Evolutionary conservation across 2,888 invertebrate species (phyloP).

Genomic region (Tromatobia lineatoria): DNA sequence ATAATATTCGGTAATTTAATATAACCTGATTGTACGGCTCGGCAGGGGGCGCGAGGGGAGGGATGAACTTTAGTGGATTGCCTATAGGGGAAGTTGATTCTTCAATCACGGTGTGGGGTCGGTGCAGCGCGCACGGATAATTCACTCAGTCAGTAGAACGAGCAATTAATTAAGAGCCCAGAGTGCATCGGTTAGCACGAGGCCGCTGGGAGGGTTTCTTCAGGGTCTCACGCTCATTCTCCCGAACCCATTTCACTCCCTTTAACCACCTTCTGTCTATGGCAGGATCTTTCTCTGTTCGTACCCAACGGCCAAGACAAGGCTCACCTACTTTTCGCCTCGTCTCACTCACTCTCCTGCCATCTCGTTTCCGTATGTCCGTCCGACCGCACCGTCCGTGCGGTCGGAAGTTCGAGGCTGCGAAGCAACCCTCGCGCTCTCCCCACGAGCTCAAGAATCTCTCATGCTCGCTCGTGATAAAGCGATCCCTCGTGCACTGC

Average conservation of each 20-base stretch:
- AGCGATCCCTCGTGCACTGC: slow-evolving; percentile 43
- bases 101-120: slow-evolving; percentile 33
- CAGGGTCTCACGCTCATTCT: slow-evolving; percentile 16
- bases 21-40: no score
- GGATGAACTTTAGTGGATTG: slow-evolving; percentile 36
- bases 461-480: slow-evolving; percentile 35
- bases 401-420: slow-evolving; percentile 42
- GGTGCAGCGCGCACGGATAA: slow-evolving; percentile 61
- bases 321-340: slow-evolving; percentile 10
- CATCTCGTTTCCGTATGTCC: slow-evolving; percentile 48
- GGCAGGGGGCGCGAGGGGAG: neutral
- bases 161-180: slow-evolving; percentile 69
- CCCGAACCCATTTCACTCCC: neutral
- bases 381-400: slow-evolving; percentile 20
- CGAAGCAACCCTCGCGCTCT: neutral
- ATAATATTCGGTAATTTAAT: no score
- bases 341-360: neutral
- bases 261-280: neutral
- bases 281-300: slow-evolving; percentile 27
- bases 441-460: slow-evolving; percentile 16
- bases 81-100: slow-evolving; percentile 26
- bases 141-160: slow-evolving; percentile 69
- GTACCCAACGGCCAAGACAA: slow-evolving; percentile 1
- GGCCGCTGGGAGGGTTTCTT: slow-evolving; percentile 49
- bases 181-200: slow-evolving; percentile 67